Base-by-base conservation (phyloP, 2,888 invertebrate genomes). In the Chymomyza fuscimana region DNA sequence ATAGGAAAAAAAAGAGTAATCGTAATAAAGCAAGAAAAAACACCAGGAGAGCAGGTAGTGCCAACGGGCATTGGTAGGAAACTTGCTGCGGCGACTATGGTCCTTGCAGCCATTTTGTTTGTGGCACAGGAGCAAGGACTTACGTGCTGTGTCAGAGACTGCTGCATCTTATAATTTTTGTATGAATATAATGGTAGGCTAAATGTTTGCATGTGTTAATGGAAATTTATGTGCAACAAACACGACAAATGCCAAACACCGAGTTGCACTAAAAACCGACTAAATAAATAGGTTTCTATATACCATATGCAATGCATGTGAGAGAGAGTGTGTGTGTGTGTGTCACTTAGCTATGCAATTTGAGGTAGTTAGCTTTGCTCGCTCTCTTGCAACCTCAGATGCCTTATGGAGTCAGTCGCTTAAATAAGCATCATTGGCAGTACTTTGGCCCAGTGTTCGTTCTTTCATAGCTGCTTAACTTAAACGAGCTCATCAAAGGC, bases 161-260 rank as follows among this genome's bases (percentile, higher is more conserved):
- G 70, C 72, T 80, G 86, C 76, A 87, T 86, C 87, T 87, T 84
- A 84, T 85, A 75, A 86, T 82, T 85, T 72, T 74, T 87, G 70
- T 72, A 86, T 85, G 79, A 74, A 80, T 85, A 76, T 83, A 87
- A 87, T 86, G 80, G 87, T 71, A 65, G 81, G 66, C 83, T 82
- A 85, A 87, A 87, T 87, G 83, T 68, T 83, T 72, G 83, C 81
- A 85, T 87, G 86, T 77, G 83, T 79, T 80, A 82, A 83, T 87
- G 83, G 77, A 87, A 85, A 87, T 87, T 82, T 87, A 83, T 86
- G 81, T 74, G 81, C 67, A 74, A 63, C 77, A 71, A 59, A 56
- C 87, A 78, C 80, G 87, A 72, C 69, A 77, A 12, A 58, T 46
- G 40, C 40, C 40, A 46, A 40, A 40, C 40, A 40, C 40, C 40